Evolutionary conservation across 2,888 invertebrate genomes (phyloP).

Genomic region (Zelleria hepariella): DNA sequence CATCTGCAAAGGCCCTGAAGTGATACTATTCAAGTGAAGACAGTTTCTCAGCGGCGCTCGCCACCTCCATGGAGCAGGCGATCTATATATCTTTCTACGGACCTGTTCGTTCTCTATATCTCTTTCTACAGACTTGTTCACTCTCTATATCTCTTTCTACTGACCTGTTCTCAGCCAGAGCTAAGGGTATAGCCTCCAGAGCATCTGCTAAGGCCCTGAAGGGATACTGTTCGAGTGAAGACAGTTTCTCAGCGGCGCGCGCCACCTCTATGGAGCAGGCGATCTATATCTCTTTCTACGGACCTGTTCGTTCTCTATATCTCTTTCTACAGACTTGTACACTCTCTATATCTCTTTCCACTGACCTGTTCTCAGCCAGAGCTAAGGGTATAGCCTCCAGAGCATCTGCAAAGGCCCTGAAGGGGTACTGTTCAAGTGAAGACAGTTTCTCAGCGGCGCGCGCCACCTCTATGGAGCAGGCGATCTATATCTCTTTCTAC

Average conservation of each 20-base stretch:
- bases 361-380: slow-evolving; percentile 93
- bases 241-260: slow-evolving; percentile 87
- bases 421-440: slow-evolving; percentile 97
- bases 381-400: slow-evolving; percentile 95
- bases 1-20: slow-evolving; percentile 95
- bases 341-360: too few species aligned
- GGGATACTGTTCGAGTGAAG: slow-evolving; percentile 97
- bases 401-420: slow-evolving; percentile 95
- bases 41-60: slow-evolving; percentile 88
- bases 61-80: slow-evolving; percentile 92
- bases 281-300: too few species aligned
- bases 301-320: too few species aligned
- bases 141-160: too few species aligned
- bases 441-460: slow-evolving; percentile 89
- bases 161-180: slow-evolving; percentile 94
- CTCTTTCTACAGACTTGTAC: too few species aligned
- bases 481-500: too few species aligned
- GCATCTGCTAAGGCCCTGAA: slow-evolving; percentile 97
- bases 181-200: slow-evolving; percentile 93
- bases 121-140: too few species aligned
- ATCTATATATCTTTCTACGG: too few species aligned
- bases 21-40: slow-evolving; percentile 97
- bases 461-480: slow-evolving; percentile 92
- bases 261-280: slow-evolving; percentile 94
- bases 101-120: too few species aligned